phyloP scores from a whole-genome alignment of 2,113 vertebrate species.

The Oreotragus oreotragus region DNA sequence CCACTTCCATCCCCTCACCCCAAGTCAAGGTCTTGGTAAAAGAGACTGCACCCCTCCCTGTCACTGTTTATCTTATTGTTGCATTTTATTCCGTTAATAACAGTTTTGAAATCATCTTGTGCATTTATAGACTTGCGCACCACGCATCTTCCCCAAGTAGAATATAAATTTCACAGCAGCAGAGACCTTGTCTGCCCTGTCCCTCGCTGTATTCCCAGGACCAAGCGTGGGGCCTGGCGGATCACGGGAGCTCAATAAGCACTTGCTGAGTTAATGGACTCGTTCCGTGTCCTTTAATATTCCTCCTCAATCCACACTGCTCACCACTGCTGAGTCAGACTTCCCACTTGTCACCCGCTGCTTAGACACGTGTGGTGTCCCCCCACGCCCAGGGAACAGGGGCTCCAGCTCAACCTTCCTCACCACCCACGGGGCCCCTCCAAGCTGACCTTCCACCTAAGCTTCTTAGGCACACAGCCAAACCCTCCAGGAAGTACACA shows the following conservation, averaged over 20 bases:
- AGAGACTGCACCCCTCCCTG: not conserved
- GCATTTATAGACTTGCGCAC: not conserved
- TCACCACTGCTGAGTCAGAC: not conserved
- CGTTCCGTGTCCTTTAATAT: not conserved
- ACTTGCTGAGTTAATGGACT: not conserved
- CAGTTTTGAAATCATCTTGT: not conserved
- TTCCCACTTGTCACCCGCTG: not conserved
- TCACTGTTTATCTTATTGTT: too few species aligned
- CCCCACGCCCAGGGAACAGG: not conserved
- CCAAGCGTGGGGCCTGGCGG: not conserved
- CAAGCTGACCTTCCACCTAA: accelerated
- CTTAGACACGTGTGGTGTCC: not conserved
- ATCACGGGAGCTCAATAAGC: not conserved
- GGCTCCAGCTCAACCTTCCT: not conserved
- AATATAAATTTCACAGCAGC: not conserved
- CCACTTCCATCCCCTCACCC: too few species aligned
- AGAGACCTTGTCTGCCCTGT: not conserved
- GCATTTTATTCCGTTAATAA: not conserved
- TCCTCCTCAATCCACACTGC: not conserved
- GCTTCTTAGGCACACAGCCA: accelerated
- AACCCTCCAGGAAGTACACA: not conserved
- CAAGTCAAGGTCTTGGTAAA: not conserved
- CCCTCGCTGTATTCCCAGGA: not conserved
- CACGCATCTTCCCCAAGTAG: not conserved
- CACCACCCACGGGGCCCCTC: too few species aligned